Conservation (phyloP, 2,113 vertebrate species). For the Camelus dromedarius region DNA sequence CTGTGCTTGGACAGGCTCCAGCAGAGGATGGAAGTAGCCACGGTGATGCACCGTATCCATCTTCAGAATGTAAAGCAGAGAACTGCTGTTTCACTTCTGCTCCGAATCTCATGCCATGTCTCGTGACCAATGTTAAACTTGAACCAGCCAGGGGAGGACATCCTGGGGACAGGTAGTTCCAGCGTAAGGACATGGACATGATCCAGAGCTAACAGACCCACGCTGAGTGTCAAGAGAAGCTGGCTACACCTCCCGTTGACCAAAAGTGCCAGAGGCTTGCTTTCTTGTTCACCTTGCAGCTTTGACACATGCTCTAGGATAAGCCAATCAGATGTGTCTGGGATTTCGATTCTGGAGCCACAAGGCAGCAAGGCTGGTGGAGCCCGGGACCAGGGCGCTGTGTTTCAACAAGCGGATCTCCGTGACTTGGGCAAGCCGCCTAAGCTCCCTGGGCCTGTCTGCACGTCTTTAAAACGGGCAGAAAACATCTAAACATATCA, state of each 20-base stretch:
- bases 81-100: background rate
- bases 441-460: background rate
- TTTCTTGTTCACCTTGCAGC: background rate
- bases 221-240: background rate
- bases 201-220: background rate
- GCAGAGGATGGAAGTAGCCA: fast-evolving
- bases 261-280: background rate
- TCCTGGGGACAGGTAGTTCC: background rate
- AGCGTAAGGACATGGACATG: background rate
- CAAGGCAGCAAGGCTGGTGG: background rate
- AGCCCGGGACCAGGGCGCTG: background rate
- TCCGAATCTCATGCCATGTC: background rate
- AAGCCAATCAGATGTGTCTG: background rate
- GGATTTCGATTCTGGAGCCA: background rate
- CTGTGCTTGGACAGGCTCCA: background rate
- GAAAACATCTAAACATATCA: background rate
- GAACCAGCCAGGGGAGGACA: background rate
- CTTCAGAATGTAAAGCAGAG: background rate
- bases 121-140: background rate
- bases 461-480: background rate
- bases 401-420: background rate
- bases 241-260: background rate
- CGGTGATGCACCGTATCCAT: fast-evolving
- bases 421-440: background rate
- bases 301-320: background rate